These are phyloP conservation scores for Anoplopoma fimbria DNA, from an alignment of 2,113 vertebrate genomes.

Conservation along the genomic window DNA sequence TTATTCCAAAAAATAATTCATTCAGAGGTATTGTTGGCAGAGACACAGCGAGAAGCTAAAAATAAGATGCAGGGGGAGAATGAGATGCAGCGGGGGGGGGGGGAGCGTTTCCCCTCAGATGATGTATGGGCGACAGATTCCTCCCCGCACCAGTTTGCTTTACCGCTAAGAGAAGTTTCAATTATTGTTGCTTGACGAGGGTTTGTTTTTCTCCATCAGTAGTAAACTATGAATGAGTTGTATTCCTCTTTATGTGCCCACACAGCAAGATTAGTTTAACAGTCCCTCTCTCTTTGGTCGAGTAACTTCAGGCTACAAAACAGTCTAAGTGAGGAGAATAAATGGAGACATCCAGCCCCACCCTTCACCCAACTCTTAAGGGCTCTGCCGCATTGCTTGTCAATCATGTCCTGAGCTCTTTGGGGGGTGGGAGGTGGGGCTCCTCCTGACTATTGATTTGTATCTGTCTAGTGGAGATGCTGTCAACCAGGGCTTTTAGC, in stretches of 20 bases:
- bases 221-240: background rate
- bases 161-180: slow-evolving; percentile 22
- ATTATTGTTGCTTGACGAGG: background rate
- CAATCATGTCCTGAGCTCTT: slow-evolving; percentile 52
- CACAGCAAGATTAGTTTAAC: slow-evolving; percentile 26
- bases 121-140: slow-evolving; percentile 38
- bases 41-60: slow-evolving; percentile 34
- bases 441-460: slow-evolving; percentile 65
- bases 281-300: background rate
- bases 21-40: background rate
- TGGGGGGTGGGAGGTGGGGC: background rate
- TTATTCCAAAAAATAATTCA: slow-evolving; percentile 24
- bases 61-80: background rate
- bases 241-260: slow-evolving; percentile 10
- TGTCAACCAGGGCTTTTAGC: slow-evolving; percentile 63
- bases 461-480: slow-evolving; percentile 59
- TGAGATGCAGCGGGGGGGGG: slow-evolving; percentile 13
- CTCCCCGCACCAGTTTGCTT: background rate
- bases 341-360: slow-evolving; percentile 51
- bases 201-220: background rate
- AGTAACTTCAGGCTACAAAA: slow-evolving; percentile 37
- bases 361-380: slow-evolving; percentile 27
- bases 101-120: slow-evolving; percentile 23
- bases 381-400: slow-evolving; percentile 67
- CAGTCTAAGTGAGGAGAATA: slow-evolving; percentile 12